Evolutionary conservation across 2,888 invertebrate genomes (phyloP).

Genomic region (Alsophila aescularia): DNA sequence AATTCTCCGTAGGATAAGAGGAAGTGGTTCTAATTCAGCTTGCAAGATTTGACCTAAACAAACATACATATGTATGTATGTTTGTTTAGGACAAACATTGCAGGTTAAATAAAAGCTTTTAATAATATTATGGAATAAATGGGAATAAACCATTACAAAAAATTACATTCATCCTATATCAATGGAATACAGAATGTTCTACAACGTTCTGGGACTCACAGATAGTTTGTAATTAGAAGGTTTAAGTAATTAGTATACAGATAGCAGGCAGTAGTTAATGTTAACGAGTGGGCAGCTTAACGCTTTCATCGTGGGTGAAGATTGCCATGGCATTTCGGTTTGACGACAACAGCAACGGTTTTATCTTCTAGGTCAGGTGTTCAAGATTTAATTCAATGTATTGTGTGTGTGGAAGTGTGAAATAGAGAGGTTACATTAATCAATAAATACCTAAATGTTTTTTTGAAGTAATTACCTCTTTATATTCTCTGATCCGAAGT

Average conservation of each 20-base stretch:
- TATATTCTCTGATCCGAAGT: too few species aligned
- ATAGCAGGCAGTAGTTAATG: slow-evolving; percentile 56
- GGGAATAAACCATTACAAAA: too few species aligned
- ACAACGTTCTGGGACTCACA: slow-evolving; percentile 7
- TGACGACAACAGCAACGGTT: slow-evolving; percentile 3
- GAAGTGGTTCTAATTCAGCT: too few species aligned
- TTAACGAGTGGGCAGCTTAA: slow-evolving; percentile 61
- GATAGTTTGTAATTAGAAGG: slow-evolving; percentile 37
- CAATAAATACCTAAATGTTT: too few species aligned
- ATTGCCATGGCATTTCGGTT: slow-evolving; percentile 28
- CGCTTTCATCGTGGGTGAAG: slow-evolving; percentile 32
- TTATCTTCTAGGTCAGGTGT: slow-evolving; percentile 12
- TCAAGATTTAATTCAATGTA: neutral
- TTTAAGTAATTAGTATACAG: slow-evolving; percentile 59
- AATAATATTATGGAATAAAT: too few species aligned
- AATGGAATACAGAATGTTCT: neutral
- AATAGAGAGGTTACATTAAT: neutral
- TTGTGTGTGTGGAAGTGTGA: neutral
- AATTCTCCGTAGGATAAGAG: too few species aligned
- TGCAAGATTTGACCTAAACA: too few species aligned
- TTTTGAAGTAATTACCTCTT: too few species aligned
- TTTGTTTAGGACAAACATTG: too few species aligned
- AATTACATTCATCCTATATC: too few species aligned
- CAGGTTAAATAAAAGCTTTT: too few species aligned
- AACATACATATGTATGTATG: too few species aligned